Evolutionary conservation across 2,888 invertebrate genomes (phyloP).

Genomic region (Pristionchus fissidentatus): DNA sequence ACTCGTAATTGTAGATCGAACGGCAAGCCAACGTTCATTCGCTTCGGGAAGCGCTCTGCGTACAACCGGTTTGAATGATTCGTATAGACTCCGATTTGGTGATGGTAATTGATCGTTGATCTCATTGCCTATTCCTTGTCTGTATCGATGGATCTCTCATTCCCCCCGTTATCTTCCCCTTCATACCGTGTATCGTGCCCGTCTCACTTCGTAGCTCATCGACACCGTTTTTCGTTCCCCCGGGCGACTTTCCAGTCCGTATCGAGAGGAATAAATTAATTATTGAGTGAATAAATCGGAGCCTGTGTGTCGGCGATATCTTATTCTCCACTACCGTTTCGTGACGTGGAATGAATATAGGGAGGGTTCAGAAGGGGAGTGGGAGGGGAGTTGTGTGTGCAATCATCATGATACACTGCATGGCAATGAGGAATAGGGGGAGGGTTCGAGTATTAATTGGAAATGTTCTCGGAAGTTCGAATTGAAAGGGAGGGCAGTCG

Average conservation of each 20-base stretch:
- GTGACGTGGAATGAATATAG: neutral
- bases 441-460: constrained; percentile 23
- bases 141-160: constrained; percentile 33
- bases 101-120: constrained; percentile 34
- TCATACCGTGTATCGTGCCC: neutral
- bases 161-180: constrained; percentile 4
- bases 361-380: neutral
- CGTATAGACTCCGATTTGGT: constrained; percentile 17
- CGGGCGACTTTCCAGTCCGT: constrained; percentile 11
- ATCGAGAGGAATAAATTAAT: constrained; percentile 43
- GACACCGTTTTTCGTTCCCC: neutral
- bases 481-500: neutral
- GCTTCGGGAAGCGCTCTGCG: constrained; percentile 36
- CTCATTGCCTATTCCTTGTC: constrained; percentile 2
- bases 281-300: constrained; percentile 44
- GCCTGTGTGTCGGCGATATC: constrained; percentile 35
- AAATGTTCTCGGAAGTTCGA: constrained; percentile 20
- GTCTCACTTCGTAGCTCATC: neutral
- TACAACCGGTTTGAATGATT: constrained; percentile 19
- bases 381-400: constrained; percentile 25
- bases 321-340: no score
- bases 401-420: constrained; percentile 3
- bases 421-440: constrained; percentile 24
- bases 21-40: constrained; percentile 44
- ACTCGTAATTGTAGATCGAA: constrained; percentile 27